Base-by-base conservation (phyloP, 2,113 vertebrate genomes). In the Lepus europaeus region DNA sequence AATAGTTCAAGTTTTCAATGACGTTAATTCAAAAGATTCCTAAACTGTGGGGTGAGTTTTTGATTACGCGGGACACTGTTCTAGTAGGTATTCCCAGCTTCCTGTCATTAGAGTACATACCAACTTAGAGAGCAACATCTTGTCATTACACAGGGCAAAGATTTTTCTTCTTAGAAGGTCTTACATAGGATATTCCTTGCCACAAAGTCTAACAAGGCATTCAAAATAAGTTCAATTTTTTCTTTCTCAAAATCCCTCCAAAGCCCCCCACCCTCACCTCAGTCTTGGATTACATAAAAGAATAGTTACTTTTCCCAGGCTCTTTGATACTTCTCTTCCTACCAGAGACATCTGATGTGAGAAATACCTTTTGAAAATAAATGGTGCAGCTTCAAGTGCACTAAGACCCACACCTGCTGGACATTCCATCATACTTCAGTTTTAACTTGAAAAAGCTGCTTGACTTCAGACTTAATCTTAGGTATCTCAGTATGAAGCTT, bases 341-440 rank as follows among this genome's bases (percentile, higher is more conserved):
- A 97, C 96, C 97, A 95, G 90, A 98, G 97, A 98, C 97, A 98
- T 97, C 98, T 98, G 98, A 98, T 98, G 97, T 98, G 95, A 98
- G 98, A 98, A 98, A 98, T 98, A 86, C 97, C 97, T 98, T 98
- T 98, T 99, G 98, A 99, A 98, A 99, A 97, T 98, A 98, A 98
- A 98, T 98, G 98, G 98, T 95, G 95, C 90, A 95, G 96, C 98
- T 98, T 98, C 98, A 98, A 98, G 98, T 97, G 96, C 97, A 97
- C 97, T 98, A 97, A 98, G 97, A 98, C 97, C 97, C 97, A 97
- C 97, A 98, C 98, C 97, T 98, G 97, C 98, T 98, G 98, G 96
- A 98, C 98, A 97, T 98, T 98, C 98, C 96, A 97, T 90, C 90
- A 76, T 97, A 97, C 97, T 97, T 98, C 97, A 96, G 97, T 98